Base-by-base conservation (phyloP, 2,888 invertebrate genomes). In the Drosophila mimetica region DNA sequence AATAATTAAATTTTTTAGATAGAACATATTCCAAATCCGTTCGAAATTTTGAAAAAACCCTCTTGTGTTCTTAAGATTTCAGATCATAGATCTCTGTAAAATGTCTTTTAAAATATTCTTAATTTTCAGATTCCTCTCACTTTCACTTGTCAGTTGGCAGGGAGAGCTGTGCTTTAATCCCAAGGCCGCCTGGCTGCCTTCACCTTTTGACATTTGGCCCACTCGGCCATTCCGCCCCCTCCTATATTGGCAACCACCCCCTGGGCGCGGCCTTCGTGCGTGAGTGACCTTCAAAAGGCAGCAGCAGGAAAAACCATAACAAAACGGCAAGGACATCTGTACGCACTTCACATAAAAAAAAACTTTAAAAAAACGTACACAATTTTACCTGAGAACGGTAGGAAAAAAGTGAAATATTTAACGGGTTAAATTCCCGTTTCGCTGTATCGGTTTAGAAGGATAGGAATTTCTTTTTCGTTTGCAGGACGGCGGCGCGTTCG, bases 251-350 rank as follows among this genome's bases (percentile, higher is more conserved):
- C 13, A 18, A 30, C 28, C 42, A 28, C 58, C 44, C 59, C 28
- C 28, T 28, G 25, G 58, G 51, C 51, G 34, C 47, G 47, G 64
- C 74, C 66, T 74, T 77, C 71, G 66, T 73, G 81, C 84, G 81
- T 75, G 70, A 60, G 80, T 82, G 82, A 82, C 82, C 82, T 82
- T 82, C 86, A 82, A 85, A 86, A 77, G 76, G 50, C 67, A 74
- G 63, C 72, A 73, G 63, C 70, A 75, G 46, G 18, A 44, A 54
- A 42, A 67, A 9, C 46, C 47, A 8, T 30, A 74, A 30, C 53
- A 64, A 51, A 25, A 57, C 74, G 50, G 34, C 54, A 60, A 53
- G 55, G 58, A 53, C 69, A 67, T 14, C 37, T 65, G 46, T 25
- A 53, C 54, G 66, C 66, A 55, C 69, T 67, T 67, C 69, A 58